Conservation (phyloP, 2,888 invertebrate genomes). For the Gymnoscelis rufifasciata region DNA sequence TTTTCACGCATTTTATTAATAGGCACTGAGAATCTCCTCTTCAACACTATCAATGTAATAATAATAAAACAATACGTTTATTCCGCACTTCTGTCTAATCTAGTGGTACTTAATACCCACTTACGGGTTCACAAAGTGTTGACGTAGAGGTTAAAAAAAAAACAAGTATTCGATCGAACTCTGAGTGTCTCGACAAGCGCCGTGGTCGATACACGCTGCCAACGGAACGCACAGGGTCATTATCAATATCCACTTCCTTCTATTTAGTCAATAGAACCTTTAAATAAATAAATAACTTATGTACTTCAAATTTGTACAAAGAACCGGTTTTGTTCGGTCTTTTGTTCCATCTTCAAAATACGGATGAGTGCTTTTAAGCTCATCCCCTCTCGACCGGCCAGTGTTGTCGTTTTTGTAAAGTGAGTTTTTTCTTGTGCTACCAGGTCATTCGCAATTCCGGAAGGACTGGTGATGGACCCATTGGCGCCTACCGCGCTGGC, state of each 20-base stretch:
- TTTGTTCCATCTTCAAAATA: background rate
- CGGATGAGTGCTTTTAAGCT: conserved; percentile 7
- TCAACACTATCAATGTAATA: too few relatives aligned
- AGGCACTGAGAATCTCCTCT: too few relatives aligned
- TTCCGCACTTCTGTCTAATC: background rate
- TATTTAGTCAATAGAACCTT: conserved; percentile 7
- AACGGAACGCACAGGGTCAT: conserved; percentile 26
- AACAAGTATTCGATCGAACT: conserved; percentile 26
- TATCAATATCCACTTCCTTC: conserved; percentile 22
- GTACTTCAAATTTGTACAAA: too few relatives aligned
- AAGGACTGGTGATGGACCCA: conserved; percentile 73
- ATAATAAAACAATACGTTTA: too few relatives aligned
- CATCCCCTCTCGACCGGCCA: conserved; percentile 10
- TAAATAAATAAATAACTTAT: too few relatives aligned
- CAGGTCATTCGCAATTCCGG: conserved; percentile 72
- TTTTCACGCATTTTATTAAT: too few relatives aligned
- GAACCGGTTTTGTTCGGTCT: too few relatives aligned
- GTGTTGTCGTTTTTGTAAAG: conserved; percentile 6
- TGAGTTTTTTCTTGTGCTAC: conserved; percentile 22
- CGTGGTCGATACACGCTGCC: conserved; percentile 38
- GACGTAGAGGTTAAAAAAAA: conserved; percentile 19
- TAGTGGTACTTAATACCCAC: background rate
- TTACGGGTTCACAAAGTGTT: conserved; percentile 7
- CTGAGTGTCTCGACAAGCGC: conserved; percentile 40
- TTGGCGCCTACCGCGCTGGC: conserved; percentile 67